These are phyloP conservation scores for Caenorhabditis virilis DNA, from an alignment of 2,888 invertebrate species.

Conservation along the genomic window DNA sequence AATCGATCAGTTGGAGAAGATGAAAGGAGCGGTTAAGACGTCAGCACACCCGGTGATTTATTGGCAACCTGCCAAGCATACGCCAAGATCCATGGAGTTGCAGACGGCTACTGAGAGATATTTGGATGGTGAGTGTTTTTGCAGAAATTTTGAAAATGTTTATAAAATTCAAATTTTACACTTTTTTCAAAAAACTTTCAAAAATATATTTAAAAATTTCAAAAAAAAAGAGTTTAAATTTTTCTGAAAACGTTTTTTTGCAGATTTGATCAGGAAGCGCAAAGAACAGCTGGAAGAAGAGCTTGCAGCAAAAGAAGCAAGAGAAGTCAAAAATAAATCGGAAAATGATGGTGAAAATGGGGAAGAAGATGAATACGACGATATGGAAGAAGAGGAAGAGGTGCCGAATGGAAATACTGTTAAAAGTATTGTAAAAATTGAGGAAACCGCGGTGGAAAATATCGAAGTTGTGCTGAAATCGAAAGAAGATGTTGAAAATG, in stretches of 20 bases:
- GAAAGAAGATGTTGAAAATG: no score
- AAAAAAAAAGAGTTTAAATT: background rate
- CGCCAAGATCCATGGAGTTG: slow-evolving; percentile 77
- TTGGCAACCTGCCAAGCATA: slow-evolving; percentile 83
- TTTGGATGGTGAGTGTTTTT: slow-evolving; percentile 53
- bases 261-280: slow-evolving; percentile 50
- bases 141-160: no score
- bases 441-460: slow-evolving; percentile 13
- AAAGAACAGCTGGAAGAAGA: slow-evolving; percentile 36
- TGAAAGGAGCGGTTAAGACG: slow-evolving; percentile 83
- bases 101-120: slow-evolving; percentile 74
- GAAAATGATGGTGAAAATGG: slow-evolving; percentile 11
- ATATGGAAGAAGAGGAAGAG: slow-evolving; percentile 18
- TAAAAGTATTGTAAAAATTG: background rate
- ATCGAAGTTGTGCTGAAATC: slow-evolving; percentile 34
- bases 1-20: slow-evolving; percentile 80
- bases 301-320: background rate
- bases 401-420: slow-evolving; percentile 12
- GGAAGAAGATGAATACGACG: slow-evolving; percentile 22
- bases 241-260: no score
- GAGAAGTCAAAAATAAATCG: no score
- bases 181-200: background rate
- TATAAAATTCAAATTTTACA: background rate
- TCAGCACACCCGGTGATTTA: slow-evolving; percentile 85
- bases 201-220: background rate